Evolutionary conservation across 2,797 vertebrate species (phyloP), one percentile per base, ranked within the genome.

Genomic region (Poeciliopsis paucimaculata): DNA sequence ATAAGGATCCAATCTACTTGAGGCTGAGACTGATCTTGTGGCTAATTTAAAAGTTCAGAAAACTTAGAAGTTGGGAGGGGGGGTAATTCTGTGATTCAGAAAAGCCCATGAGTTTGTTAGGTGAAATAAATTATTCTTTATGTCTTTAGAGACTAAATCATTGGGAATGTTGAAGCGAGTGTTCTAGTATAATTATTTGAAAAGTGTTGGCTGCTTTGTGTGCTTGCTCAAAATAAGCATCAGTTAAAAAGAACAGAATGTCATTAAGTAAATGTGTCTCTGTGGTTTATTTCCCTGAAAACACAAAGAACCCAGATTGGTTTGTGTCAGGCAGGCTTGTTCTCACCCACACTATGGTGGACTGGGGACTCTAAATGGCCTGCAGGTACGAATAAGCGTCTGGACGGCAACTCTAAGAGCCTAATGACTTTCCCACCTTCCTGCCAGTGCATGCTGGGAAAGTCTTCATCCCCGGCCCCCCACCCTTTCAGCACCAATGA

Each of bases 341-440:
- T 85, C 85, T 80, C 83, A 82, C 84, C 77, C 72, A 88, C 90
- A 81, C 43, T 75, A 86, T 80, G 77, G 74, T 85, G 85, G 72
- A 80, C 57, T 60, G 66, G 72, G 78, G 72, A 80, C 79, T 87
- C 71, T 6, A 77, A 86, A 83, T 75, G 70, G 78, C 89, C 87
- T 73, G 70, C 23, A 89, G 84, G 81, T 85, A 85, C 81, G 78
- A 78, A 79, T 74, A 75, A 77, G 77, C 2, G 9, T 86, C 80
- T 86, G 79, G 46, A 57, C 49, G 70, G 73, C 77, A 78, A 60
- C 79, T 81, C 85, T 86, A 70, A 80, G 75, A 82, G 82, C 55
- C 75, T 85, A 89, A 90, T 88, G 85, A 91, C 78, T 90, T 84
- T 66, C 73, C 79, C 86, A 78, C 73, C 73, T 85, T 84, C 36